A percentile compares a stretch with the other conserved stretches of the same genome.
Evolutionary conservation across 2,797 vertebrate species (phyloP).

Genomic region (Gephyroberyx darwinii): DNA sequence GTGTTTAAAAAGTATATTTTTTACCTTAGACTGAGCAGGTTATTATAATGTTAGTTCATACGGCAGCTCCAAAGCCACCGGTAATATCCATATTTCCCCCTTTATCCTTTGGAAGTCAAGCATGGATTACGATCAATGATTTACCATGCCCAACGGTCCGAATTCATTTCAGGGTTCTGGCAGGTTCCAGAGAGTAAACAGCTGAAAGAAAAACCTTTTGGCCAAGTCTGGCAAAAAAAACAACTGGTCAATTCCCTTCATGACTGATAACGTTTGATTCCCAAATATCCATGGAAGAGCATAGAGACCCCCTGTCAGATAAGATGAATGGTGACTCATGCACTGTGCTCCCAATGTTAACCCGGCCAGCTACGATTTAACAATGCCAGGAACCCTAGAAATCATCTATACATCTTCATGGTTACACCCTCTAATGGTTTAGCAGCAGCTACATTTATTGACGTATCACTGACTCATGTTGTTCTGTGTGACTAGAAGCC

Average conservation of each 20-base stretch:
- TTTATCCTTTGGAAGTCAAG: slow-evolving; percentile 50
- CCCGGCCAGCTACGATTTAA: not conserved
- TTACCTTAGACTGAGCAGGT: slow-evolving; percentile 31
- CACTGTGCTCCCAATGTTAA: not conserved
- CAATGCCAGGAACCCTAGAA: not conserved
- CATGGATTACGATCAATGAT: slow-evolving; percentile 61
- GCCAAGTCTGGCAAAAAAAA: slow-evolving; percentile 41
- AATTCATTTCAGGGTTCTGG: slow-evolving; percentile 58
- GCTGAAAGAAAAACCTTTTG: slow-evolving; percentile 47
- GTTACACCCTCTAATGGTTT: not conserved
- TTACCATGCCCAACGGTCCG: slow-evolving; percentile 41
- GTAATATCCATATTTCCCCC: slow-evolving; percentile 67
- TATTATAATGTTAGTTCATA: slow-evolving; percentile 39
- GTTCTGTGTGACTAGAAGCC: slow-evolving; percentile 13
- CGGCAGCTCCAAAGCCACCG: slow-evolving; percentile 53
- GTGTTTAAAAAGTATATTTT: slow-evolving; percentile 12
- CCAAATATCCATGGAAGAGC: slow-evolving; percentile 13
- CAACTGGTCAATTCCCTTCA: slow-evolving; percentile 27
- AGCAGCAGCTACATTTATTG: not conserved
- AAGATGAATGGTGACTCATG: not conserved
- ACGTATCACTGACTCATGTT: slow-evolving; percentile 39
- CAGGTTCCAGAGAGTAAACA: slow-evolving; percentile 49
- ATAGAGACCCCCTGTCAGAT: not conserved
- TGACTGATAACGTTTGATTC: slow-evolving; percentile 38
- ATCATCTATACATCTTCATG: not conserved